Base-by-base conservation (phyloP, 2,888 invertebrate genomes). In the Sericinus montela region DNA sequence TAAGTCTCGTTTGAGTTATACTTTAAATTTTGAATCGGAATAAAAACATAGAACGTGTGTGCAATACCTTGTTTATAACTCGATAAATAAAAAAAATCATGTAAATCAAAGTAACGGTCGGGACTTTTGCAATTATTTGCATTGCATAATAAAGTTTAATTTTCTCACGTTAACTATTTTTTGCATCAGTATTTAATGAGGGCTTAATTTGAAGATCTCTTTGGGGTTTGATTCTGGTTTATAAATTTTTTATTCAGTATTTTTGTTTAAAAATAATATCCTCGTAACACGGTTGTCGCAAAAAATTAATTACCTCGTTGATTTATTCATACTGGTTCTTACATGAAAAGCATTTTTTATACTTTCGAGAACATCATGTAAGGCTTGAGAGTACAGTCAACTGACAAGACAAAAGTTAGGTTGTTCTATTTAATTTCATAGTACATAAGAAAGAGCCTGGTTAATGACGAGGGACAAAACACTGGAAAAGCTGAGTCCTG, bases 121-220 rank as follows among this genome's bases (percentile, higher is more conserved):
- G 52, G 53, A 66, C 73, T 60, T 53, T 48, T 61, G 61, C 77
- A 34, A 41, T 47, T 36, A 71, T 70, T 74, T 54, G 59, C 49
- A 43, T 25, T 52, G 69, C 75, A 80, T 81, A 80, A 69, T 9
- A 29, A 54, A 60, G 61, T 76, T 80, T 87, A 85, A 88, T 87
- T 80, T 85, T 87, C 87, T 85, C 87, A 87, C 86, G 85, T 88
- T 85, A 84, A 73, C 73, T 8, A 36, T 59, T 69, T 60, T 62
- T 62, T 80, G 80, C 75, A 67, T 58, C 76, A 78, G 76, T 78
- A 83, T 13, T 72, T 85, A 88, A 87, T 80, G 83, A 84, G 68
- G 79, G 72, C 86, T 87, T 86, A 88, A 87, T 87, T 87, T 88
- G 85, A 80, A 87, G 83, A 79, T 75, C 81, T 73, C 87, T 88